Evolutionary conservation across 2,888 invertebrate species (phyloP).

Genomic region (Syrista parreyssii): DNA sequence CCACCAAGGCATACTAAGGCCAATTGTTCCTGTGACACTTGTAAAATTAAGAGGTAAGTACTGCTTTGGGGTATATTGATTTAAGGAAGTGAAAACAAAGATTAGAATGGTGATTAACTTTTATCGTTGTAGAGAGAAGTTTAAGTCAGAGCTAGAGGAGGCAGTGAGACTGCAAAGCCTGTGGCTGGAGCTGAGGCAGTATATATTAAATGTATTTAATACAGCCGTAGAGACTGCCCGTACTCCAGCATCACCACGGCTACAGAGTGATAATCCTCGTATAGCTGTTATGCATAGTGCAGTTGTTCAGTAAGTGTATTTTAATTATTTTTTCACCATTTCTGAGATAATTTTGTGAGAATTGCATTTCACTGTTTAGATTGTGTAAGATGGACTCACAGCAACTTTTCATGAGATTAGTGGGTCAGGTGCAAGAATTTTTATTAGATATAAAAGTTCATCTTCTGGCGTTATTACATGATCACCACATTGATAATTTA

Average conservation of each 20-base stretch:
- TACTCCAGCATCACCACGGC: slow-evolving; percentile 35
- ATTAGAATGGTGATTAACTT: not conserved
- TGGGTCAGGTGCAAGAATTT: slow-evolving; percentile 74
- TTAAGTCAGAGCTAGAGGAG: slow-evolving; percentile 62
- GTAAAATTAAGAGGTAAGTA: slow-evolving; percentile 52
- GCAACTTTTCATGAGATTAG: slow-evolving; percentile 73
- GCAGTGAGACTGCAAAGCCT: slow-evolving; percentile 65
- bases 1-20: slow-evolving; percentile 34
- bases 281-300: slow-evolving; percentile 60
- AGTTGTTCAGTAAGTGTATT: slow-evolving; percentile 64
- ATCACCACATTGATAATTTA: slow-evolving; percentile 68
- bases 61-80: not conserved
- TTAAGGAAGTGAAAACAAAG: not conserved
- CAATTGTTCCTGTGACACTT: slow-evolving; percentile 52
- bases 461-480: slow-evolving; percentile 68
- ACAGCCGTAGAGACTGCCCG: slow-evolving; percentile 54
- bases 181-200: slow-evolving; percentile 67
- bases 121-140: slow-evolving; percentile 38
- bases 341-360: not conserved
- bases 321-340: not conserved
- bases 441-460: slow-evolving; percentile 74
- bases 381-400: slow-evolving; percentile 72
- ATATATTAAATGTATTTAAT: slow-evolving; percentile 65
- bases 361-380: slow-evolving; percentile 53
- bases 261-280: slow-evolving; percentile 43